phyloP scores from a whole-genome alignment of 2,797 vertebrate species.

The Parauchenoglanis ngamensis region DNA sequence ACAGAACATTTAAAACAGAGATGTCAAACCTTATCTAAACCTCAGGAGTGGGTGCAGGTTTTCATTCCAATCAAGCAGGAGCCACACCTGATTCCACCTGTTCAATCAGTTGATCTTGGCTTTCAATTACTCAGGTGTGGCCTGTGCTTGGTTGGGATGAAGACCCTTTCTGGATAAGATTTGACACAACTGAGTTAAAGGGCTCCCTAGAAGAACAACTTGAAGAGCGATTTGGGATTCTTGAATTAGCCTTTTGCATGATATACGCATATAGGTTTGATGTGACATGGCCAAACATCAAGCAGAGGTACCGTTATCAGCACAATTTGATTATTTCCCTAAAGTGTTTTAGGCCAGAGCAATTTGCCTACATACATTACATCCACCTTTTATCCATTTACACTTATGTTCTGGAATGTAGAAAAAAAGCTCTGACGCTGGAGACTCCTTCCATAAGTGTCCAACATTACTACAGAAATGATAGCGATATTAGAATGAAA shows the following conservation, averaged over 20 bases:
- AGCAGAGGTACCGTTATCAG: neutral
- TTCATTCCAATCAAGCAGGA: too few species aligned
- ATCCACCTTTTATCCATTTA: neutral
- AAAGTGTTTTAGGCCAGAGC: neutral
- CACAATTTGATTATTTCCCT: neutral
- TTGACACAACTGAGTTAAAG: neutral
- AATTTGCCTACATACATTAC: neutral
- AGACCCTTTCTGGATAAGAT: too few species aligned
- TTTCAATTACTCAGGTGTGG: too few species aligned
- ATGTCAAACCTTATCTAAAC: too few species aligned
- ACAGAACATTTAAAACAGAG: neutral
- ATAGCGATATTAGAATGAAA: neutral
- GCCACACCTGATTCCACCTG: too few species aligned
- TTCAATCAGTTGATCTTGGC: too few species aligned
- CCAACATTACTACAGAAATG: neutral
- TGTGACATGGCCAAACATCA: neutral
- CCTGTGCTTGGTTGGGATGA: too few species aligned
- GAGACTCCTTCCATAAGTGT: neutral
- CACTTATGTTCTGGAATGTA: neutral
- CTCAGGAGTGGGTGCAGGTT: too few species aligned
- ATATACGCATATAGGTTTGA: neutral
- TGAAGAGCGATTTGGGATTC: neutral
- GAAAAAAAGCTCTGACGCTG: neutral
- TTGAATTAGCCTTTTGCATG: neutral
- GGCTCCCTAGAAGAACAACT: neutral